Base-by-base conservation (phyloP, 2,888 invertebrate species). In the Exephanes ischioxanthus region DNA sequence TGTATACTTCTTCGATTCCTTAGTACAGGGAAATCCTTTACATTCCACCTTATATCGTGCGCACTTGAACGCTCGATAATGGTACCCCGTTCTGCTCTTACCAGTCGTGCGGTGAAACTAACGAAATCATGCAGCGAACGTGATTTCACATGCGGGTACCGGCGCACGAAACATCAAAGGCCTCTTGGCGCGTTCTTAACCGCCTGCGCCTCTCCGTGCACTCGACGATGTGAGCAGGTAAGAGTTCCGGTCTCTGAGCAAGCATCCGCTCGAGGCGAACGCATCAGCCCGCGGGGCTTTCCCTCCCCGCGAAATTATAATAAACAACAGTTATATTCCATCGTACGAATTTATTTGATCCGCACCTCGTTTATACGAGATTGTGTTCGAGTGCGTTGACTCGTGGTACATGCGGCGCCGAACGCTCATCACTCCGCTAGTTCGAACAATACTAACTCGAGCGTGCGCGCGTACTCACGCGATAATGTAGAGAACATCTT, bases 91-190 rank as follows among this genome's bases (percentile, higher is more conserved):
- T 26, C 14, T 11, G 9, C 11, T 58, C 22, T 22, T 22, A 11
- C 41, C 41, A 0, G 2, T 41, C 55, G 22, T 26, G 3, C n/a
- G 53, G 53, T 53, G 53, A 58, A 58, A 58, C 22, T 9, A 19
- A 26, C 22, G 55, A 19, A 58, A 58, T 22, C 55, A n/a, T n/a
- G n/a, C n/a, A 58, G 22, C 9, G 22, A 58, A 58, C 58, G 26
- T 22, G 58, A 11, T 58, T 58, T 58, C 58, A 58, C 22, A 26
- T 4, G 41, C 11, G 19, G 45, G 19, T 7, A 58, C 58, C 26
- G 58, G 58, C 58, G 58, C 14, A 16, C 11, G 26, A 6, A 73
- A 45, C 58, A 61, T 73, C 73, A 61, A 61, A 73, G 73, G 58
- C 37, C 45, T 41, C 45, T 45, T n/a, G 26, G 26, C 26, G 16